Conservation (phyloP, 2,888 invertebrate species). For the Leptodirus hochenwartii region DNA sequence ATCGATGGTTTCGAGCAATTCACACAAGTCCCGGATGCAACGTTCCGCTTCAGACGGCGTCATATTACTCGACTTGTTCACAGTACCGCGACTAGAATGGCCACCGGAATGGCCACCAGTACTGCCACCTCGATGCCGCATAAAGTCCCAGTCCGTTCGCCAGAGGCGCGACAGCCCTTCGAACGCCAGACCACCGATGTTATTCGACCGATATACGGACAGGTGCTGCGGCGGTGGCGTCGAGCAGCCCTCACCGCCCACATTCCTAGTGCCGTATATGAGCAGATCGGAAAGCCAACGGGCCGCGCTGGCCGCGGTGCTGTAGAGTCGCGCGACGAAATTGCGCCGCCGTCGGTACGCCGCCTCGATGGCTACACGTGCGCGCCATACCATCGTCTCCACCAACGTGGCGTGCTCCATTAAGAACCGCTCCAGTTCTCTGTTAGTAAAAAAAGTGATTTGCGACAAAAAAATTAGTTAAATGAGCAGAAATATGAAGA, state of each 20-base stretch:
- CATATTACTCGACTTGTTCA: no score
- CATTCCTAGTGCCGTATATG: slow-evolving; percentile 11
- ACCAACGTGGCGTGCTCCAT: slow-evolving; percentile 64
- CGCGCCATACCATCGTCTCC: slow-evolving; percentile 51
- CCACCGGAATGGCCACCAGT: no score
- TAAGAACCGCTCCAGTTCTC: slow-evolving; percentile 52
- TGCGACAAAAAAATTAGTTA: no score
- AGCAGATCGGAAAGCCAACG: slow-evolving; percentile 39
- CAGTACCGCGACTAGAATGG: no score
- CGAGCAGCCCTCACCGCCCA: no score
- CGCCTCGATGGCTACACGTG: slow-evolving; percentile 45
- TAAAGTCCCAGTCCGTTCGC: slow-evolving; percentile 2
- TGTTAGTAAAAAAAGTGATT: slow-evolving; percentile 19
- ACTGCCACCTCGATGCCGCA: slow-evolving; percentile 6
- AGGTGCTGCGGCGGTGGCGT: no score
- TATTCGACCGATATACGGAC: no score
- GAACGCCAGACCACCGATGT: no score
- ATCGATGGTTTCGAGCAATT: slow-evolving; percentile 50
- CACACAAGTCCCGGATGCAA: slow-evolving; percentile 39
- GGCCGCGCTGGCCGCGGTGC: slow-evolving; percentile 26
- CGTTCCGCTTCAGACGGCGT: slow-evolving; percentile 23
- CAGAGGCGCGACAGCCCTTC: no score
- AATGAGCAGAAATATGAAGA: neutral
- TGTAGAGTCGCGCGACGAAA: slow-evolving; percentile 34
- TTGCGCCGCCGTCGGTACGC: slow-evolving; percentile 37